A percentile compares a stretch with the other conserved stretches of the same genome.
Evolutionary conservation across 2,113 vertebrate species (phyloP).

Genomic region (Grus americana): DNA sequence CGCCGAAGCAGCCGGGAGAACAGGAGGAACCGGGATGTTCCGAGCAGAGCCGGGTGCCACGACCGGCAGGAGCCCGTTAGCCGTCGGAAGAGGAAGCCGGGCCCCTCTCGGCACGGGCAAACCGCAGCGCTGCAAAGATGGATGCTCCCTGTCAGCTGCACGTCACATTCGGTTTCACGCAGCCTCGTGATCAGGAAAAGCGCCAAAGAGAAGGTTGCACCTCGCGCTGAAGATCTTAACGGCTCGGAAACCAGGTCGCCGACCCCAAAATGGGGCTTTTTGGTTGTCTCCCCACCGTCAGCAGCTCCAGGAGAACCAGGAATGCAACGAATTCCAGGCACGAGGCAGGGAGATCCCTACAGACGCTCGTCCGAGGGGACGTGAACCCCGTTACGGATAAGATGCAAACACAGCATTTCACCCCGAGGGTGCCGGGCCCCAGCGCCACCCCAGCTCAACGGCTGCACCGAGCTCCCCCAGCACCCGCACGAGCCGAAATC

Average conservation of each 20-base stretch:
- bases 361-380: background rate
- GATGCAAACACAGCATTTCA: accelerated
- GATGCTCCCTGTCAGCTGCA: constrained; percentile 45
- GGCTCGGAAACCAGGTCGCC: background rate
- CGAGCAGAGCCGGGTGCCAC: background rate
- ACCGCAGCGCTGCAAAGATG: constrained; percentile 53
- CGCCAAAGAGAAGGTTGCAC: background rate
- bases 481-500: background rate
- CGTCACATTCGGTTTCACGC: constrained; percentile 4
- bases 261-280: background rate
- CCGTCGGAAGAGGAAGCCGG: constrained; percentile 56
- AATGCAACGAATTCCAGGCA: background rate
- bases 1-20: background rate
- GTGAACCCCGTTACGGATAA: too few relatives aligned
- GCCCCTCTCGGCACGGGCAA: constrained; percentile 17
- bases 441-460: background rate
- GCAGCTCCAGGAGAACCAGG: background rate
- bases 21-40: background rate
- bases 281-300: background rate
- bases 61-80: background rate
- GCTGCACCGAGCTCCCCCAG: background rate
- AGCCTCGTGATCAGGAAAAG: constrained; percentile 8
- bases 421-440: background rate
- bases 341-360: background rate
- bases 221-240: background rate